phyloP scores from a whole-genome alignment of 35 echinoderm and acorn worm genomes.

The Lytechinus pictus region DNA sequence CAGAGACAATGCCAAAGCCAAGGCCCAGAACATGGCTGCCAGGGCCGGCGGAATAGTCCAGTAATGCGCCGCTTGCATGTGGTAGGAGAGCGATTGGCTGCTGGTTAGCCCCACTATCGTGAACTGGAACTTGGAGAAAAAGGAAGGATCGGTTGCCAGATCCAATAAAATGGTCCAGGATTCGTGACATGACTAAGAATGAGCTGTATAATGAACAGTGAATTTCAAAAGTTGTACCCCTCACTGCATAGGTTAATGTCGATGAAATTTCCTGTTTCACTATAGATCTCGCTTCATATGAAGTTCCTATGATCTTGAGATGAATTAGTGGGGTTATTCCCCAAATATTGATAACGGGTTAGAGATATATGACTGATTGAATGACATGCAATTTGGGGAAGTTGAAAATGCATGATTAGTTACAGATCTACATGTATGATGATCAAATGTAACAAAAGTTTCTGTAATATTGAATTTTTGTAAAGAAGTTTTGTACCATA shows the following conservation, averaged over 20 bases:
- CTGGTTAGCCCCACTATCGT: background rate
- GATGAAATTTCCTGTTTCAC: too few relatives aligned
- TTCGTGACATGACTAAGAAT: too few relatives aligned
- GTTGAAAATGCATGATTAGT: background rate
- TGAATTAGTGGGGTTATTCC: background rate
- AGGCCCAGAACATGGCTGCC: constrained; percentile 33
- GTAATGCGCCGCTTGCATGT: background rate
- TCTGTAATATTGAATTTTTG: too few relatives aligned
- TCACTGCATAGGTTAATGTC: too few relatives aligned
- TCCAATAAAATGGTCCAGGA: background rate
- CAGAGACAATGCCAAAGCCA: constrained; percentile 53
- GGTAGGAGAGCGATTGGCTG: background rate
- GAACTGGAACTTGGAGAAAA: background rate
- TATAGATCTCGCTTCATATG: too few relatives aligned
- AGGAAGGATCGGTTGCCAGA: background rate
- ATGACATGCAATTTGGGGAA: background rate
- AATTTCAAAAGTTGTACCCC: too few relatives aligned
- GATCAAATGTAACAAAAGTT: too few relatives aligned
- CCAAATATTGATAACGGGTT: background rate
- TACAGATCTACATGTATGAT: too few relatives aligned
- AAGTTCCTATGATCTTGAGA: too few relatives aligned
- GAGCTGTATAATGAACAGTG: too few relatives aligned
- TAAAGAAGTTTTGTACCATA: too few relatives aligned
- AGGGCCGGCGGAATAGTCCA: constrained; percentile 9
- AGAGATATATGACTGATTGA: background rate